Evolutionary conservation across 2,797 vertebrate genomes (phyloP), one percentile per base, ranked within the genome.

Genomic region (Rhabdophis nuchalis): DNA sequence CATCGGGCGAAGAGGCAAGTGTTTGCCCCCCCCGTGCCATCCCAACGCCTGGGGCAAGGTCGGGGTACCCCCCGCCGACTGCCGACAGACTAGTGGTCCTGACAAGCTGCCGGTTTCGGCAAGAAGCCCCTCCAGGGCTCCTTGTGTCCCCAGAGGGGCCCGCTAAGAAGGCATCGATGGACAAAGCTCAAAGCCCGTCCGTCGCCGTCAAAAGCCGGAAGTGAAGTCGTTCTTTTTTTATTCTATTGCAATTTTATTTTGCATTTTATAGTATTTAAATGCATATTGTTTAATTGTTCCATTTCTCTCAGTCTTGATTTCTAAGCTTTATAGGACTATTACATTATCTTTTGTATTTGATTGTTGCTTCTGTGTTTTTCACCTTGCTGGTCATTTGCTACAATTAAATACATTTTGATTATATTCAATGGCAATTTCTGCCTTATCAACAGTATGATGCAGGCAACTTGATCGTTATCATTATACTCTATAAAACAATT

Each of bases 401-500:
- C 10, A 23, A 82, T 46, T 46, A 82, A 23, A 77, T 82, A 41
- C 0, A 46, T 82, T 46, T 46, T 46, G 46, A 46, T 46, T 82
- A 82, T 82, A 46, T 46, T 46, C 41, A 46, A 25, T 12, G 36
- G 12, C 88, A 16, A 82, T 25, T n/a, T 6, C 36, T 64, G 13
- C n/a, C 36, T 58, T 87, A 91, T 90, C 87, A 92, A 54, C 27
- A 46, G 60, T 85, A 92, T 92, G 57, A 58, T 94, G 1, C 8
- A 94, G 1, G 56, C 23, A 94, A 92, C 41, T 10, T 94, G 92
- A 82, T 93, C 94, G 86, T 16, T 91, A 29, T 72, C 53, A 93
- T 88, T 23, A 56, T 60, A 92, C 7, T 1, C 5, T 5, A 9
- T 87, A 36, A 95, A 92, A 11, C 46, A 86, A 41, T 56, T 36